A percentile compares a stretch with the other conserved stretches of the same genome.
Evolutionary conservation across 2,888 invertebrate genomes (phyloP).

Genomic region (Calameuta pallipes): DNA sequence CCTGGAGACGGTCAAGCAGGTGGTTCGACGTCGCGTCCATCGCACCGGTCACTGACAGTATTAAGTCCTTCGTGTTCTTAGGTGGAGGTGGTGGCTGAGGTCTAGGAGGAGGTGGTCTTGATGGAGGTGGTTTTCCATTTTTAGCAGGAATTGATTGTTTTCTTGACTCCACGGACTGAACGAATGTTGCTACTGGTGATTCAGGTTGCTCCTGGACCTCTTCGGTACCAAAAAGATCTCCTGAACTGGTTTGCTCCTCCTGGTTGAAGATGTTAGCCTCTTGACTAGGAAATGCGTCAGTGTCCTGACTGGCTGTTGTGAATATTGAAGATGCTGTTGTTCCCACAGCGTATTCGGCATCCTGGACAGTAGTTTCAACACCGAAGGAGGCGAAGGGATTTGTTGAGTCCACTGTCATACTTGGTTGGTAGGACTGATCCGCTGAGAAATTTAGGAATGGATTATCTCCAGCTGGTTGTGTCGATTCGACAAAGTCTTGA

Average conservation of each 20-base stretch:
- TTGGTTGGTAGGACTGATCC: constrained; percentile 48
- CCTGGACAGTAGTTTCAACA: constrained; percentile 37
- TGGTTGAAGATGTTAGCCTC: constrained; percentile 20
- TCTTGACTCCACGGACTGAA: background rate
- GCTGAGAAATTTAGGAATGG: constrained; percentile 56
- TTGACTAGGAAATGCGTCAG: background rate
- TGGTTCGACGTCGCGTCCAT: constrained; percentile 90
- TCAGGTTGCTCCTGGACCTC: constrained; percentile 18
- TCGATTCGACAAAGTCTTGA: constrained; percentile 61
- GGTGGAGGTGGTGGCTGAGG: constrained; percentile 75
- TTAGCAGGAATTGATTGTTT: constrained; percentile 19
- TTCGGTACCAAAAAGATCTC: constrained; percentile 1
- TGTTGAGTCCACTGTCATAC: constrained; percentile 52
- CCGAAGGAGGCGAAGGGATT: constrained; percentile 64
- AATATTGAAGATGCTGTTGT: constrained; percentile 20
- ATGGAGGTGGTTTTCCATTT: constrained; percentile 50
- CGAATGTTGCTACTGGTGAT: constrained; percentile 17
- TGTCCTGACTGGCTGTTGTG: background rate
- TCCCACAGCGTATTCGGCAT: constrained; percentile 10
- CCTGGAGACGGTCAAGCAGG: constrained; percentile 83
- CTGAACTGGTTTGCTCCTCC: constrained; percentile 13
- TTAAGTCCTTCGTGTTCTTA: constrained; percentile 85
- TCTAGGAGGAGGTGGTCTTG: constrained; percentile 67
- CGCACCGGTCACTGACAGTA: constrained; percentile 87
- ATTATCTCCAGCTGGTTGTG: constrained; percentile 51